Conservation (phyloP, 2,113 vertebrate genomes). For the Poecile atricapillus region DNA sequence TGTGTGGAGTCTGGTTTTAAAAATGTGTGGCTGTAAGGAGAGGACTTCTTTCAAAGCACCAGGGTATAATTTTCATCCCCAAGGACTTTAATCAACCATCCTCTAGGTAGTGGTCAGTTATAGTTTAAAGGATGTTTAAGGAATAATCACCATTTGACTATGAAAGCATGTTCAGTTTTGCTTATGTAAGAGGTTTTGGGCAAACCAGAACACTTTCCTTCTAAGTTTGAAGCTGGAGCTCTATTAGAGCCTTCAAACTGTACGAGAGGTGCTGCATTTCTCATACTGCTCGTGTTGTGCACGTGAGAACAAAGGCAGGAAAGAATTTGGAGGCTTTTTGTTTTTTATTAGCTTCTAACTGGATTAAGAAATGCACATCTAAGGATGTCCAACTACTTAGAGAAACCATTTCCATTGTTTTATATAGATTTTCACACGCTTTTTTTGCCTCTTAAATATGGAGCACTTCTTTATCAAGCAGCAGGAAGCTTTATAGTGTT, state of each 20-base stretch:
- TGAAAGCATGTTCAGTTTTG: neutral
- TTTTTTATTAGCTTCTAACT: neutral
- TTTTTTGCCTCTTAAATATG: neutral
- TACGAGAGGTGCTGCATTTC: neutral
- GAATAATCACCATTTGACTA: neutral
- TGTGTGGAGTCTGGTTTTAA: neutral
- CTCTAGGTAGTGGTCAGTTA: neutral
- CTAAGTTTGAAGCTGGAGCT: neutral
- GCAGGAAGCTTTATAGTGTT: neutral
- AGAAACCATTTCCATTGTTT: neutral
- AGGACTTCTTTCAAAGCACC: neutral
- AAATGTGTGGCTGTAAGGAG: neutral
- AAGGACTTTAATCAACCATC: neutral
- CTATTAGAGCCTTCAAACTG: neutral
- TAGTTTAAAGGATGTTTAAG: neutral
- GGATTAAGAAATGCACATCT: neutral
- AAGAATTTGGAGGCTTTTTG: neutral
- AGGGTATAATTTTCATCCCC: neutral
- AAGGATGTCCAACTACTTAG: neutral
- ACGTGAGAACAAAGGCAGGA: neutral
- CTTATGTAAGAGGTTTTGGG: neutral
- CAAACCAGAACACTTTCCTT: neutral
- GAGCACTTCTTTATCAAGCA: neutral
- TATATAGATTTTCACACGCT: neutral
- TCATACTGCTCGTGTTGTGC: neutral